phyloP scores from a whole-genome alignment of 2,113 vertebrate genomes.

The Micromys minutus region DNA sequence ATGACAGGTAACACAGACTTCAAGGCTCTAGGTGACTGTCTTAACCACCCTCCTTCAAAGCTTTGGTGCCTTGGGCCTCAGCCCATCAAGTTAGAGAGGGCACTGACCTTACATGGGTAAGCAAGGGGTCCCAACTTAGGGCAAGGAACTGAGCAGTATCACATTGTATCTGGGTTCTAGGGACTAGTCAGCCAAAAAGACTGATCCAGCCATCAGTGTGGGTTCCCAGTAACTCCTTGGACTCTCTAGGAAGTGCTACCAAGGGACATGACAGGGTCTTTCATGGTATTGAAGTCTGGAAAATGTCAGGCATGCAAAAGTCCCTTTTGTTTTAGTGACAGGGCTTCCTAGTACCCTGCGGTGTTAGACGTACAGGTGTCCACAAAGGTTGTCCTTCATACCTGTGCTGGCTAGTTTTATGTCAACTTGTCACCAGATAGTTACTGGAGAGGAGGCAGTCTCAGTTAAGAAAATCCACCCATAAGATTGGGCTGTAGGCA shows the following conservation, averaged over 20 bases:
- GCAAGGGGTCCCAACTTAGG: not conserved
- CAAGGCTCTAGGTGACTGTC: not conserved
- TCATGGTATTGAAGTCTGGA: too few species aligned
- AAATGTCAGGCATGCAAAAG: not conserved
- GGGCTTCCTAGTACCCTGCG: not conserved
- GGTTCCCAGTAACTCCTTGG: too few species aligned
- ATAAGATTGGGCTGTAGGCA: not conserved
- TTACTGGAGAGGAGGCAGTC: not conserved
- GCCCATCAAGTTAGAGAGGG: fast-evolving
- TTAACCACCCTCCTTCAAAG: not conserved
- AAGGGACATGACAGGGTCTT: too few species aligned
- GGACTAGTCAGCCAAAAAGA: not conserved
- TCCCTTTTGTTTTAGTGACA: not conserved
- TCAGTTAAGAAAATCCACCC: not conserved
- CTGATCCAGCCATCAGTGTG: not conserved
- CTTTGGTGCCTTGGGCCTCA: not conserved
- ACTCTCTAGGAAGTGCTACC: not conserved
- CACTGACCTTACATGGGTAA: not conserved
- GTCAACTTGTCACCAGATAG: not conserved
- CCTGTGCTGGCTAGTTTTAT: not conserved
- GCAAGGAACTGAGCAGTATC: not conserved
- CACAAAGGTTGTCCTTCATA: too few species aligned
- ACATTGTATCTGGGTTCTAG: fast-evolving
- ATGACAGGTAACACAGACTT: not conserved
- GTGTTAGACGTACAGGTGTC: not conserved